These are phyloP conservation scores for Silurus aristotelis DNA, from an alignment of 2,797 vertebrate species.

Conservation along the genomic window DNA sequence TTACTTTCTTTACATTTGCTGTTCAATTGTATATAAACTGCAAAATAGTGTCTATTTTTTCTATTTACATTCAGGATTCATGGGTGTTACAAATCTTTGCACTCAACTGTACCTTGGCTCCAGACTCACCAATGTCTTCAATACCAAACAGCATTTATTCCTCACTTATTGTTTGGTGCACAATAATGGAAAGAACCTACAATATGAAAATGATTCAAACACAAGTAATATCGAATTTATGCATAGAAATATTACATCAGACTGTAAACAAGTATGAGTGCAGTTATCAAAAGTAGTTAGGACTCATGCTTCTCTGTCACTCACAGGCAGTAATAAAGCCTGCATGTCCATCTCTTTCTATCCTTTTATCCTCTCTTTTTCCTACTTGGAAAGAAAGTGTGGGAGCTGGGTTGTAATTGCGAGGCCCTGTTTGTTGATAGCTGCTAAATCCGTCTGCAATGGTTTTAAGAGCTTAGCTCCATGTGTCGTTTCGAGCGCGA, in stretches of 20 bases:
- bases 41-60: background rate
- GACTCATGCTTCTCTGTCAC: constrained; percentile 13
- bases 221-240: background rate
- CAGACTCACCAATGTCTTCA: background rate
- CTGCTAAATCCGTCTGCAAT: constrained; percentile 38
- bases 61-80: background rate
- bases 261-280: background rate
- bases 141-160: background rate
- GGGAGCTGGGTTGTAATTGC: constrained; percentile 27
- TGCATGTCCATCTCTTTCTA: constrained; percentile 60
- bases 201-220: background rate
- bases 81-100: background rate
- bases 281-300: background rate
- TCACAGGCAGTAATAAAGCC: constrained; percentile 71
- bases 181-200: background rate
- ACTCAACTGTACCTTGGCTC: background rate
- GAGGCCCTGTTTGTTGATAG: constrained; percentile 36
- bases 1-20: background rate
- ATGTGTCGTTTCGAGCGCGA: constrained; percentile 12
- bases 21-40: background rate
- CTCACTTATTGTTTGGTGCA: background rate
- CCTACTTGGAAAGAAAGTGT: constrained; percentile 18
- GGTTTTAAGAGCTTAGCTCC: constrained; percentile 40
- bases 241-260: background rate
- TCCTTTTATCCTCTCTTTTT: constrained; percentile 36